Percentiles rank a stretch among this genome's conserved stretches.
phyloP scores from a whole-genome alignment of 1,140 invertebrate species.

The Lanistes nyassanus region DNA sequence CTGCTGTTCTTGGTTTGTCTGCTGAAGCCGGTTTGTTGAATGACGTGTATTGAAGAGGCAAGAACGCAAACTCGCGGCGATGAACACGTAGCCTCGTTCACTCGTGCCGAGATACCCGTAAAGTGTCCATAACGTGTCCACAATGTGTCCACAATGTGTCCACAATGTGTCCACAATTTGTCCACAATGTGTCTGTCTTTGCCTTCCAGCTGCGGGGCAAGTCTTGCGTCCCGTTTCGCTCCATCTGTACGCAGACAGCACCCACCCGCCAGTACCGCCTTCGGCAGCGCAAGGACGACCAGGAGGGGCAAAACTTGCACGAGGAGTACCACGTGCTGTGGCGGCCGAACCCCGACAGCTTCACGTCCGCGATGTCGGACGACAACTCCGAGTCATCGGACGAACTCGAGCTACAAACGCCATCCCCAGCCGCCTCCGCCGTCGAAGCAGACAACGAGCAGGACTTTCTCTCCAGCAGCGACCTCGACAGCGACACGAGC shows the following conservation, averaged over 20 bases:
- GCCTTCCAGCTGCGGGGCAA: constrained; percentile 18
- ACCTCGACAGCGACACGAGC: constrained; percentile 33
- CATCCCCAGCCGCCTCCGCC: background rate
- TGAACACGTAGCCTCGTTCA: no score
- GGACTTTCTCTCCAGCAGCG: constrained; percentile 14
- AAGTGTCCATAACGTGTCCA: no score
- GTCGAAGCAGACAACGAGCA: background rate
- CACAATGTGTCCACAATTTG: background rate
- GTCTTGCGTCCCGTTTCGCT: constrained; percentile 18
- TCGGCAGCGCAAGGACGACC: constrained; percentile 5
- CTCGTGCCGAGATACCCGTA: no score
- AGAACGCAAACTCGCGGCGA: no score
- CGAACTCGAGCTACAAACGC: constrained; percentile 17
- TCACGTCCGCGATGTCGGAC: constrained; percentile 6
- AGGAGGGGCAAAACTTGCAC: constrained; percentile 1
- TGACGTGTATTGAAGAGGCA: no score
- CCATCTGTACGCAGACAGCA: constrained; percentile 29
- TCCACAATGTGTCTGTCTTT: background rate
- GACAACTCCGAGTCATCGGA: constrained; percentile 26
- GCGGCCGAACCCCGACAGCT: constrained; percentile 16
- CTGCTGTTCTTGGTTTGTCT: background rate
- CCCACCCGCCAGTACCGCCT: background rate
- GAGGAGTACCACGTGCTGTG: constrained; percentile 24
- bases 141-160: background rate
- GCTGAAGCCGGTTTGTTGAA: background rate